phyloP scores from a whole-genome alignment of 2,113 vertebrate species.

The Pelobates fuscus region DNA sequence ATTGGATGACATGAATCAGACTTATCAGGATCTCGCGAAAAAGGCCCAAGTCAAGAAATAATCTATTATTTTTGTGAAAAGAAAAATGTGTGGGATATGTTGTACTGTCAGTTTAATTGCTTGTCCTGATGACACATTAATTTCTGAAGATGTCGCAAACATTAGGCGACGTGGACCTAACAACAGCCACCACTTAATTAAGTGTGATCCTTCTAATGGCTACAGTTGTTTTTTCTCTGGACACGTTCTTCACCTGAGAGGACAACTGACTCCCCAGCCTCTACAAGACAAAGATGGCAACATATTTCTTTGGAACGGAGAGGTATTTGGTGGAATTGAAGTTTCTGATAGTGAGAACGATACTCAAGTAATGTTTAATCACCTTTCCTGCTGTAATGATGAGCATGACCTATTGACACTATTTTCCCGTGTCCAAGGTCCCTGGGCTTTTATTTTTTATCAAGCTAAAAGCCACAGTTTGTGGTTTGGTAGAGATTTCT shows the following conservation, averaged over 20 bases:
- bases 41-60: conserved; percentile 63
- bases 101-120: conserved; percentile 72
- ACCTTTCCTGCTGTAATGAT: conserved; percentile 66
- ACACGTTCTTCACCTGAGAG: conserved; percentile 89
- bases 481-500: conserved; percentile 95
- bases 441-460: conserved; percentile 91
- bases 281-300: conserved; percentile 74
- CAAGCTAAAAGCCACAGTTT: conserved; percentile 75
- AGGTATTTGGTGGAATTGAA: conserved; percentile 81
- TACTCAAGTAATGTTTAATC: conserved; percentile 72
- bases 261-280: conserved; percentile 81
- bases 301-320: conserved; percentile 91
- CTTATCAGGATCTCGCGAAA: conserved; percentile 80
- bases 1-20: conserved; percentile 83
- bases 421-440: conserved; percentile 78
- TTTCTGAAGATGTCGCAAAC: conserved; percentile 10
- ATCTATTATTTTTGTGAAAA: not conserved
- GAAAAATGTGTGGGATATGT: conserved; percentile 90
- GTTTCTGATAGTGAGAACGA: conserved; percentile 80
- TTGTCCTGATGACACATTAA: conserved; percentile 5
- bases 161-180: conserved; percentile 81
- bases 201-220: conserved; percentile 37
- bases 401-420: conserved; percentile 74
- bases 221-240: conserved; percentile 85
- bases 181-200: conserved; percentile 67